Evolutionary conservation across 2,888 invertebrate genomes (phyloP).

Genomic region (Pammene fasciana): DNA sequence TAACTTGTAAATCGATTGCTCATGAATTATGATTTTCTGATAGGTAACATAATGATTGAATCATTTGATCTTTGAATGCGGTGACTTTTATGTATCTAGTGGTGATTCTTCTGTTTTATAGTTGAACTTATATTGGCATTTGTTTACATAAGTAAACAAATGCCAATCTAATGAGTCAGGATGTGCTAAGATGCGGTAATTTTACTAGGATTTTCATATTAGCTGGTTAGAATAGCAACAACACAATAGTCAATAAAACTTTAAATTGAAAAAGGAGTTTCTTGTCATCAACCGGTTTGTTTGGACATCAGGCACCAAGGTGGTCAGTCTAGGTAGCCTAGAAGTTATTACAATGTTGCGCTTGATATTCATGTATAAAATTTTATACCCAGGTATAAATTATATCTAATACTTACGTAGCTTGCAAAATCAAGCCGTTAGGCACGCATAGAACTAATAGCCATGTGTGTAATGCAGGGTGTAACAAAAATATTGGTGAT

Average conservation of each 20-base stretch:
- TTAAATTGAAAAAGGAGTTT: neutral
- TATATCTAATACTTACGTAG: too few species aligned
- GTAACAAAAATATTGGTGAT: too few species aligned
- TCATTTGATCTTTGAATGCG: constrained; percentile 4
- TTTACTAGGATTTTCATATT: neutral
- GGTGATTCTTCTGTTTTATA: neutral
- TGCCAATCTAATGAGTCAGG: constrained; percentile 1
- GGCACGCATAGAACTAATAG: too few species aligned
- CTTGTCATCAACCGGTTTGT: too few species aligned
- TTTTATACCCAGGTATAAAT: too few species aligned
- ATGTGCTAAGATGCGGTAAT: neutral
- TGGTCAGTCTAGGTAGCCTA: too few species aligned
- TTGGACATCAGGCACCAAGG: too few species aligned
- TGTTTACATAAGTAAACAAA: too few species aligned
- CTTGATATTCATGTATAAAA: too few species aligned
- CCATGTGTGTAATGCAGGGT: too few species aligned
- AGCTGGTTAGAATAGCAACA: neutral
- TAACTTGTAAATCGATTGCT: constrained; percentile 9
- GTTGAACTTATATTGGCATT: neutral
- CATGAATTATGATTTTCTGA: neutral
- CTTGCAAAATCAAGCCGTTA: too few species aligned
- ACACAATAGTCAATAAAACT: neutral
- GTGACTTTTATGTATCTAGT: neutral
- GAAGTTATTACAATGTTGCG: too few species aligned
- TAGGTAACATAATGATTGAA: neutral